Percentiles rank a stretch among this genome's conserved stretches.
phyloP scores from a whole-genome alignment of 2,888 invertebrate genomes.

The Azorinus chamasolen region DNA sequence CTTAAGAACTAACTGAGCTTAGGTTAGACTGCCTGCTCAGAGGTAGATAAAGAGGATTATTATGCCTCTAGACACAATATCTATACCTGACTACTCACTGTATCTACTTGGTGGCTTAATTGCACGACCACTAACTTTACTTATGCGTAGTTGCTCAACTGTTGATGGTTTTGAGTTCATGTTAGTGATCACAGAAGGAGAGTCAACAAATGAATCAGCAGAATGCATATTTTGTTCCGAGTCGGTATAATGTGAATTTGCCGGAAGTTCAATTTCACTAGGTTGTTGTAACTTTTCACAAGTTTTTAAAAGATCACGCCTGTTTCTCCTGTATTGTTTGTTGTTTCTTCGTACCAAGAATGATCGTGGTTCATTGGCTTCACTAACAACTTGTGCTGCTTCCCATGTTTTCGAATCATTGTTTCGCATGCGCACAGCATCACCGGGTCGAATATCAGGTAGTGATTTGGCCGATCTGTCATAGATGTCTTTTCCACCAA shows the following conservation, averaged over 20 bases:
- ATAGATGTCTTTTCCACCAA: not conserved
- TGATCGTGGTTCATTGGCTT: not conserved
- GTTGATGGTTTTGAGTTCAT: not conserved
- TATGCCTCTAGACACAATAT: slow-evolving; percentile 3
- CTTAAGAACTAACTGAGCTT: no score
- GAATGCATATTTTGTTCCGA: not conserved
- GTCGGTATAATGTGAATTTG: not conserved
- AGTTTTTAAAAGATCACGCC: not conserved
- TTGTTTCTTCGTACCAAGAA: slow-evolving; percentile 1
- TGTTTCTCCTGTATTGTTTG: not conserved
- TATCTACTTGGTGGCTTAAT: slow-evolving; percentile 7
- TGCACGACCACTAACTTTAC: not conserved
- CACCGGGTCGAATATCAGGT: slow-evolving; percentile 3
- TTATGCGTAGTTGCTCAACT: slow-evolving; percentile 2
- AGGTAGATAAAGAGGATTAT: slow-evolving; percentile 11
- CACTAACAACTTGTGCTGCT: not conserved
- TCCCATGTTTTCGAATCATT: not conserved
- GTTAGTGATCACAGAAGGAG: not conserved
- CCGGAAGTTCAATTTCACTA: slow-evolving; percentile 2
- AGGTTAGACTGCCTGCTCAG: no score
- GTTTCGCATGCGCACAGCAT: slow-evolving; percentile 1
- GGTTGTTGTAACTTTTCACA: not conserved
- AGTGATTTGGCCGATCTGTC: not conserved
- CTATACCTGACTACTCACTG: slow-evolving; percentile 6
- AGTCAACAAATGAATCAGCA: not conserved